Percentiles rank a stretch among this genome's conserved stretches.
Evolutionary conservation across 2,113 vertebrate species (phyloP).

Genomic region (Condylura cristata): DNA sequence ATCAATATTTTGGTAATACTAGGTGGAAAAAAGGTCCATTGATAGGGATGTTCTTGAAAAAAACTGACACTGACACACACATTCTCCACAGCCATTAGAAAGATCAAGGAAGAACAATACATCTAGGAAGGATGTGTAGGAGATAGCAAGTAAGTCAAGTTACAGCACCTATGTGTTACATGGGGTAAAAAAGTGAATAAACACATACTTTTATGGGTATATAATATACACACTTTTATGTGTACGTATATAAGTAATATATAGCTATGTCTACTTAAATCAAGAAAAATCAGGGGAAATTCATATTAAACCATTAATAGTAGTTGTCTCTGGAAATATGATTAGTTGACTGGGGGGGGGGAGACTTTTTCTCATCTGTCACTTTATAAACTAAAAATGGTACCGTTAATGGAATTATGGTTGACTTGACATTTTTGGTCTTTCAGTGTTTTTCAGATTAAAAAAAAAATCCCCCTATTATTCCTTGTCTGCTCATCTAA

Average conservation of each 20-base stretch:
- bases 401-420: constrained; percentile 4
- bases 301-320: constrained; percentile 3
- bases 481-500: not conserved
- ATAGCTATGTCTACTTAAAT: not conserved
- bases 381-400: constrained; percentile 48
- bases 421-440: not conserved
- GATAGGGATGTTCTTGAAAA: not conserved
- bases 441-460: constrained; percentile 19
- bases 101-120: not conserved
- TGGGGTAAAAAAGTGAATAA: not conserved
- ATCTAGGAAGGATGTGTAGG: not conserved
- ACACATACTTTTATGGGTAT: not conserved
- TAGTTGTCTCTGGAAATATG: not conserved
- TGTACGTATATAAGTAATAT: not conserved
- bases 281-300: constrained; percentile 41
- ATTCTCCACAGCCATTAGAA: not conserved
- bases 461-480: not conserved
- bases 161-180: not conserved
- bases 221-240: not conserved
- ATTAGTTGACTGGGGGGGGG: not conserved
- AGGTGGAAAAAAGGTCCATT: not conserved
- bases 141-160: not conserved
- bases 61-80: not conserved
- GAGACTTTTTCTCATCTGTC: not conserved
- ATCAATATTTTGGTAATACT: too few species aligned